phyloP scores from a whole-genome alignment of 2,113 vertebrate species.

The Dermatemys mawii region DNA sequence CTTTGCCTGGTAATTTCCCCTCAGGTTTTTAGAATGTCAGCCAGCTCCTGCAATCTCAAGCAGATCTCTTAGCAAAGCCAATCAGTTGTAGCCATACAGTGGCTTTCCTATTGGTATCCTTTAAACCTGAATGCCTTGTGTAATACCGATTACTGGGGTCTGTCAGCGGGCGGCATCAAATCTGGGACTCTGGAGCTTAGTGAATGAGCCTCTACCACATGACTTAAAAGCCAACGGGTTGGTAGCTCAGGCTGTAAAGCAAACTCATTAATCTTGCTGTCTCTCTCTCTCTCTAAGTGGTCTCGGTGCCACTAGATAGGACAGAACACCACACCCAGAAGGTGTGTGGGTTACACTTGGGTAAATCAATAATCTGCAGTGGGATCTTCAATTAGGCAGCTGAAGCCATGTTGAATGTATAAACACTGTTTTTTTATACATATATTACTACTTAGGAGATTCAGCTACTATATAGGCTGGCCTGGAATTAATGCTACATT shows the following conservation, averaged over 20 bases:
- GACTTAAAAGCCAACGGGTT: too few species aligned
- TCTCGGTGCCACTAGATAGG: too few species aligned
- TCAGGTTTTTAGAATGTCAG: not conserved
- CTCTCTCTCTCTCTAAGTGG: too few species aligned
- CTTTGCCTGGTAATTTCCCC: not conserved
- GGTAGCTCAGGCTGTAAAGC: too few species aligned
- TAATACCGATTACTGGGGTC: not conserved
- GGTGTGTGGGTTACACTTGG: not conserved
- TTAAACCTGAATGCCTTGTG: not conserved
- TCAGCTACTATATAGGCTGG: not conserved
- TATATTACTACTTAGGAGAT: not conserved
- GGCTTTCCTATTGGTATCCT: not conserved
- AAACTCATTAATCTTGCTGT: too few species aligned
- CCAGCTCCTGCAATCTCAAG: not conserved
- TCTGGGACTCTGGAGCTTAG: too few species aligned
- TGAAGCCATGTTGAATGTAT: not conserved
- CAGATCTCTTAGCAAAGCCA: not conserved
- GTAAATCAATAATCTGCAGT: slow-evolving; percentile 5
- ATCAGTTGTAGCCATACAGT: not conserved
- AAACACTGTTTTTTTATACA: rapidly evolving
- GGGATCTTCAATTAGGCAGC: not conserved
- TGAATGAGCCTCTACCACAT: too few species aligned
- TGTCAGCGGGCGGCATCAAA: too few species aligned
- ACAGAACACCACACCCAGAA: too few species aligned
- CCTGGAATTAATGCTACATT: not conserved